Evolutionary conservation across 2,888 invertebrate species (phyloP).

Genomic region (Platycheirus rosarum): DNA sequence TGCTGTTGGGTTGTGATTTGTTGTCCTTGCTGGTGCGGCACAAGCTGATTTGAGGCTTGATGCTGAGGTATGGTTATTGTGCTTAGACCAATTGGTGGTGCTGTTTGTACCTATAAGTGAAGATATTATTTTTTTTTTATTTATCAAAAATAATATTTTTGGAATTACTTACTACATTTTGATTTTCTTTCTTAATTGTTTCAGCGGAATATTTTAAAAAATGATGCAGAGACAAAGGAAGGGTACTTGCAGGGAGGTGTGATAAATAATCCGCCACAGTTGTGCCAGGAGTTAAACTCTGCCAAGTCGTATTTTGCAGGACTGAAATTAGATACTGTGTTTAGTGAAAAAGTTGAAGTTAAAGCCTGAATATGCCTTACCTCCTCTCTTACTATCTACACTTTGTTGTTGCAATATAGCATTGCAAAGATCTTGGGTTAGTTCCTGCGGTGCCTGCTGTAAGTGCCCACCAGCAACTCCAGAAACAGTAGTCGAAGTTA

Average conservation of each 20-base stretch:
- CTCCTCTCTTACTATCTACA: slow-evolving; percentile 79
- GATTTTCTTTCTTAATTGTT: slow-evolving; percentile 88
- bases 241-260: slow-evolving; percentile 88
- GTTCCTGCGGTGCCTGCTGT: slow-evolving; percentile 81
- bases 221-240: slow-evolving; percentile 91
- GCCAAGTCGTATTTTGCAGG: slow-evolving; percentile 82
- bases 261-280: slow-evolving; percentile 94
- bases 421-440: slow-evolving; percentile 82
- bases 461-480: slow-evolving; percentile 76
- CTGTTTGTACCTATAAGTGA: slow-evolving; percentile 81
- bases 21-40: slow-evolving; percentile 75
- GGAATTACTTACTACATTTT: slow-evolving; percentile 82
- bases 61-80: slow-evolving; percentile 82
- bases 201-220: slow-evolving; percentile 92
- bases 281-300: slow-evolving; percentile 86
- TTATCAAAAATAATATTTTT: not conserved
- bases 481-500: slow-evolving; percentile 75
- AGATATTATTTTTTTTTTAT: no score
- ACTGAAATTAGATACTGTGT: slow-evolving; percentile 75
- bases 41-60: slow-evolving; percentile 73
- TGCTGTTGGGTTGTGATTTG: slow-evolving; percentile 76
- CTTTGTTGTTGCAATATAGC: slow-evolving; percentile 82
- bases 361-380: slow-evolving; percentile 1
- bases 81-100: slow-evolving; percentile 80
- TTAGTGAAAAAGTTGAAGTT: not conserved